Evolutionary conservation across 2,888 invertebrate genomes (phyloP).

Genomic region (Branchipolynoe longqiensis): DNA sequence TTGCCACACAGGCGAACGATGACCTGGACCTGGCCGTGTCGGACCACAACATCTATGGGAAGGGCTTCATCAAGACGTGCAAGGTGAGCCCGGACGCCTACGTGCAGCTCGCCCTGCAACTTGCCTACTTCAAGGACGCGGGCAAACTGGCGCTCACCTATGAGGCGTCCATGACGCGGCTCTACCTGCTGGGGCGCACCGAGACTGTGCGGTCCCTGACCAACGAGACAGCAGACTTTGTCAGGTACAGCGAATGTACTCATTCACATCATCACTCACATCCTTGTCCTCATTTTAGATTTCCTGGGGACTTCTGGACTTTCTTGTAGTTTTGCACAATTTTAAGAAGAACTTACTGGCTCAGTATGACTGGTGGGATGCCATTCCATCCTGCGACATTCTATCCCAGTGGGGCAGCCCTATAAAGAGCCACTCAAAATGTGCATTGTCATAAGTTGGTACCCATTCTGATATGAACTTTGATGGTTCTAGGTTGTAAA

Average conservation of each 20-base stretch:
- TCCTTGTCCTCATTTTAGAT: no score
- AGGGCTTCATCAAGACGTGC: conserved; percentile 83
- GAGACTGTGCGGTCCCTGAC: conserved; percentile 83
- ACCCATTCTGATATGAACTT: no score
- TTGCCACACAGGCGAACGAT: conserved; percentile 80
- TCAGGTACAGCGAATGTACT: no score
- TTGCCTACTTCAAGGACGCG: conserved; percentile 82
- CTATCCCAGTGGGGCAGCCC: neutral
- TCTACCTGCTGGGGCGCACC: conserved; percentile 83
- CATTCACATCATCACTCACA: no score
- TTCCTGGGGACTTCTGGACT: no score
- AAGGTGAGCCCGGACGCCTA: conserved; percentile 84
- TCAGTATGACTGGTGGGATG: no score
- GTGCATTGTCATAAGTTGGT: no score
- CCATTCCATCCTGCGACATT: neutral
- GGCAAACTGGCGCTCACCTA: conserved; percentile 83
- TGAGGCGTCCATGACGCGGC: conserved; percentile 83
- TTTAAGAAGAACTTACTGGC: no score
- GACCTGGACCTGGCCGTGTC: conserved; percentile 82
- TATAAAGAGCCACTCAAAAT: neutral
- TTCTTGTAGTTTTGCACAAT: no score
- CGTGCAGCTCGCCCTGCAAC: conserved; percentile 83
- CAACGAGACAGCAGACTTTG: conserved; percentile 80
- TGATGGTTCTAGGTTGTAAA: no score
- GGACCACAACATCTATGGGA: conserved; percentile 82